Conservation (phyloP, 35 echinoderm and acorn worm species). For the Hemicentrotus pulcherrimus region DNA sequence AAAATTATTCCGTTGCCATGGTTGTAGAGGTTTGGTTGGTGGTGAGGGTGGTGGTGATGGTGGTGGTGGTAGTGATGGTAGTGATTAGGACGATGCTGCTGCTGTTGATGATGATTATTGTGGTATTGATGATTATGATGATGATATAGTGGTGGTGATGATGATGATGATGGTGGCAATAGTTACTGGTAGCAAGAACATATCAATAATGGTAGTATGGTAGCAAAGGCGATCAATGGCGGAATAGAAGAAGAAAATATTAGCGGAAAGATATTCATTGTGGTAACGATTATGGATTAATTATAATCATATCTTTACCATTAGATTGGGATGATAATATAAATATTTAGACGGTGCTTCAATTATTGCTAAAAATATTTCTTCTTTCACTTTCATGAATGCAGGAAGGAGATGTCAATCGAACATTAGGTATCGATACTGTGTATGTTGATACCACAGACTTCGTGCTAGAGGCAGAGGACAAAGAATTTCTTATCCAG, state of each 20-base stretch:
- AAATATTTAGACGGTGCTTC: too few relatives aligned
- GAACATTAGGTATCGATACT: conserved; percentile 88
- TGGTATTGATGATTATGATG: neutral
- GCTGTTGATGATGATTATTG: neutral
- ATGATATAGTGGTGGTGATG: neutral
- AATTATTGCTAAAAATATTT: neutral
- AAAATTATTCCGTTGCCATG: too few relatives aligned
- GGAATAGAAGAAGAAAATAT: too few relatives aligned
- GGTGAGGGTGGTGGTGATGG: neutral
- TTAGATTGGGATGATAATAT: too few relatives aligned
- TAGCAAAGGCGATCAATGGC: too few relatives aligned
- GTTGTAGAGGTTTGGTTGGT: too few relatives aligned
- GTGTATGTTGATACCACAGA: conserved; percentile 80
- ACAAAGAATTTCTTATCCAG: conserved; percentile 77
- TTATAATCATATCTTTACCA: too few relatives aligned
- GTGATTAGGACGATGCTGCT: neutral
- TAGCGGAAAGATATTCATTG: too few relatives aligned
- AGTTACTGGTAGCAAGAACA: too few relatives aligned
- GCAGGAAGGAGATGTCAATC: conserved; percentile 64
- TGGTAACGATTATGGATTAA: too few relatives aligned
- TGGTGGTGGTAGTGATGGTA: neutral
- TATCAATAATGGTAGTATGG: too few relatives aligned
- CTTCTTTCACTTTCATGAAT: neutral
- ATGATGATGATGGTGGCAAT: too few relatives aligned
- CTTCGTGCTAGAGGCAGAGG: conserved; percentile 72